Evolutionary conservation across 2,888 invertebrate genomes (phyloP).

Genomic region (Ormyrus thymus): DNA sequence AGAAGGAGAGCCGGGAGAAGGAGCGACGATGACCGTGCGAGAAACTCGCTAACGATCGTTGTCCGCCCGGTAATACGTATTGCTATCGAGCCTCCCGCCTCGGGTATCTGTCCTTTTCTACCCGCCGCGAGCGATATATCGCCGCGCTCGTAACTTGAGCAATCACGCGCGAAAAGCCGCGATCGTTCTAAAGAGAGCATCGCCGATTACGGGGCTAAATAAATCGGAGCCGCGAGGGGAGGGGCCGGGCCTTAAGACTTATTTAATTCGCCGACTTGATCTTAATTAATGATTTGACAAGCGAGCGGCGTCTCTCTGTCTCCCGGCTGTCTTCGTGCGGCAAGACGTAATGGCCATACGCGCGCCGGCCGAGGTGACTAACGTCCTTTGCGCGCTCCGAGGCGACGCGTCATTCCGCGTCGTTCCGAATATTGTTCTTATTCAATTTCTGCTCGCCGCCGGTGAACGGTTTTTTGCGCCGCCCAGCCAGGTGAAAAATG

Average conservation of each 20-base stretch:
- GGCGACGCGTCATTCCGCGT: conserved; percentile 29
- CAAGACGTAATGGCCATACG: not conserved
- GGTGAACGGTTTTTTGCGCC: not conserved
- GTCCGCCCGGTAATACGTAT: conserved; percentile 39
- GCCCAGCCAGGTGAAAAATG: no score
- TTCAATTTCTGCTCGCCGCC: not conserved
- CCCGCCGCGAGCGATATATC: not conserved
- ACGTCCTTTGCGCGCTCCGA: conserved; percentile 20
- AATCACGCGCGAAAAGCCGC: conserved; percentile 52
- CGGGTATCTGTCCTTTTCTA: conserved; percentile 44
- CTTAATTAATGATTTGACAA: conserved; percentile 55
- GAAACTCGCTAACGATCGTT: conserved; percentile 57
- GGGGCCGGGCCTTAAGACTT: conserved; percentile 25
- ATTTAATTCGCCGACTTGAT: conserved; percentile 54
- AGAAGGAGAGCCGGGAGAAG: not conserved
- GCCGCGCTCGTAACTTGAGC: conserved; percentile 20
- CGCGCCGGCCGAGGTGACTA: conserved; percentile 15
- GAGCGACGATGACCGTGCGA: conserved; percentile 56
- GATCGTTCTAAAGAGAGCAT: conserved; percentile 9
- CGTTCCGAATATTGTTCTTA: conserved; percentile 3
- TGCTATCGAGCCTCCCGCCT: conserved; percentile 42
- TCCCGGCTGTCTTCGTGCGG: not conserved
- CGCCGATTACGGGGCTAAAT: conserved; percentile 50
- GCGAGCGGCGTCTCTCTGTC: conserved; percentile 30
- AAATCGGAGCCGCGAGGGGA: not conserved